Conservation (phyloP, 2,113 vertebrate genomes). For the Acanthisitta chloris region DNA sequence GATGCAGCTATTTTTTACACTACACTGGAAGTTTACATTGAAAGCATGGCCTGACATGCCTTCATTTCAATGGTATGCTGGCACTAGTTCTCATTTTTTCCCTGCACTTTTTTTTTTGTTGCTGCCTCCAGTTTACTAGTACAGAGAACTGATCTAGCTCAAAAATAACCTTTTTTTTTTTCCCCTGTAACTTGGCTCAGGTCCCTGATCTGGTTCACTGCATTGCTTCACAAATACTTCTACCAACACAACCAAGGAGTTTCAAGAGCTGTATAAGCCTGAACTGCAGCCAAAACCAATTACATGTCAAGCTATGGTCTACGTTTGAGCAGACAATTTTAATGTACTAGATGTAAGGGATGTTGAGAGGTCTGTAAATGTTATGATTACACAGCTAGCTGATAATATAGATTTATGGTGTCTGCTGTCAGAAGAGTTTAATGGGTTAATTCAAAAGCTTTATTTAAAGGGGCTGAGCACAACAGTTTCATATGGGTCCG, state of each 20-base stretch:
- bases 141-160: background rate
- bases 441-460: background rate
- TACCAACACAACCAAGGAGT: constrained; percentile 1
- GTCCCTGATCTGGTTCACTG: background rate
- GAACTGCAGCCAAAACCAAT: constrained; percentile 50
- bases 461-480: background rate
- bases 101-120: background rate
- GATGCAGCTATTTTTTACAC: background rate
- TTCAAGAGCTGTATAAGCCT: background rate
- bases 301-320: background rate
- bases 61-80: background rate
- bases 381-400: constrained; percentile 4
- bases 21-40: background rate
- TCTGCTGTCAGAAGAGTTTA: background rate
- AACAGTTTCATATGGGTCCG: background rate
- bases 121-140: background rate
- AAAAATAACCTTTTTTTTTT: background rate
- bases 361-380: constrained; percentile 15
- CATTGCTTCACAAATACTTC: constrained; percentile 26
- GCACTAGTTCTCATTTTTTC: background rate
- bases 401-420: background rate
- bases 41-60: constrained; percentile 2
- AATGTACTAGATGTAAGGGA: constrained; percentile 8
- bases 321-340: constrained; percentile 9
- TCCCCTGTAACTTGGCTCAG: background rate